Evolutionary conservation across 2,888 invertebrate genomes (phyloP).

Genomic region (Bhutanitis thaidina): DNA sequence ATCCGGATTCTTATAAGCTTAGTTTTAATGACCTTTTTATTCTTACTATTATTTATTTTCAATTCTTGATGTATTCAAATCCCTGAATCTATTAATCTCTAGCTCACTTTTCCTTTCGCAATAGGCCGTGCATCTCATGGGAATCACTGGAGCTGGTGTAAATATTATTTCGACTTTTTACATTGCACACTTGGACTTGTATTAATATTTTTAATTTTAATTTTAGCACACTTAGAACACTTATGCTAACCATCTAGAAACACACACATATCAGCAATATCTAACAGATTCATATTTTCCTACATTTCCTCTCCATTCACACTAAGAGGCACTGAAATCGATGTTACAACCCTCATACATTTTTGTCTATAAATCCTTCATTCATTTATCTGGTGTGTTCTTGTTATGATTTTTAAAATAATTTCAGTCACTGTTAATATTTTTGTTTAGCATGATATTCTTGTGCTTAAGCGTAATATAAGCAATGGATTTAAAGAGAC

Average conservation of each 20-base stretch:
- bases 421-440: conserved; percentile 40
- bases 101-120: conserved; percentile 64
- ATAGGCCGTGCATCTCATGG: conserved; percentile 96
- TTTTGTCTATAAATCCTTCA: neutral
- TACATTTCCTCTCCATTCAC: conserved; percentile 1
- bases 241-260: conserved; percentile 44
- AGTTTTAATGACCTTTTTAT: too few relatives aligned
- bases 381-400: conserved; percentile 11
- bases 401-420: conserved; percentile 30
- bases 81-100: conserved; percentile 54
- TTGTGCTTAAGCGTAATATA: conserved; percentile 1
- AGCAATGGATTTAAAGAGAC: neutral
- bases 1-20: too few relatives aligned
- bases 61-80: neutral
- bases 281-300: neutral
- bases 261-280: conserved; percentile 21
- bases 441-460: conserved; percentile 23
- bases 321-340: conserved; percentile 45
- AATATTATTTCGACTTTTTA: conserved; percentile 82
- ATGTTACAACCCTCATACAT: conserved; percentile 31
- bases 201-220: conserved; percentile 35
- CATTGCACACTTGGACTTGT: conserved; percentile 66
- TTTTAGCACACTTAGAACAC: conserved; percentile 33
- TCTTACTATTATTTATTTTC: too few relatives aligned
- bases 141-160: conserved; percentile 93